These are phyloP conservation scores for Hetaerina americana DNA, from an alignment of 1,140 invertebrate genomes.

Conservation along the genomic window DNA sequence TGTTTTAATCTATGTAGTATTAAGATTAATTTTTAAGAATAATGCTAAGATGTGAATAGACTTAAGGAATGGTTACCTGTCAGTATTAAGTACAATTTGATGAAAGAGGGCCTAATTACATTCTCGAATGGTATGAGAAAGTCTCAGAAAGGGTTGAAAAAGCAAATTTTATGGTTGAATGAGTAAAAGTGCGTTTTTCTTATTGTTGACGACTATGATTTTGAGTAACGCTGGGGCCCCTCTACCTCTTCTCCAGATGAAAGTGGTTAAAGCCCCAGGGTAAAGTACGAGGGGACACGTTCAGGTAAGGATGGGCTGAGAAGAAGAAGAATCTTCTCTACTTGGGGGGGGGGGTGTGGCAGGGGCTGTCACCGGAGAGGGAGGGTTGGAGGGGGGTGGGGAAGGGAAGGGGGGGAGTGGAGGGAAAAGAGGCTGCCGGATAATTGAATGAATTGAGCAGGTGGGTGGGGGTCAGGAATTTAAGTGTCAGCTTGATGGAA, in stretches of 20 bases:
- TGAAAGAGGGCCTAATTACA: too few species aligned
- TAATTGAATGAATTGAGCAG: too few species aligned
- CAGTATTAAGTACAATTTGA: too few species aligned
- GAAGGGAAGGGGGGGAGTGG: conserved; percentile 1
- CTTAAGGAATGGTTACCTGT: too few species aligned
- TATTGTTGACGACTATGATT: neutral
- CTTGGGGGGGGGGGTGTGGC: neutral
- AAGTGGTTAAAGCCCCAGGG: neutral
- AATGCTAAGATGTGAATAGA: too few species aligned
- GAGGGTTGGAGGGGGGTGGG: neutral
- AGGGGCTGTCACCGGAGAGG: neutral
- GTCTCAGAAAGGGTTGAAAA: neutral
- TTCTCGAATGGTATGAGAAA: too few species aligned
- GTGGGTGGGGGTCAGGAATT: too few species aligned
- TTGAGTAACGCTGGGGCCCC: neutral
- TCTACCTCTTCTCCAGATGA: neutral
- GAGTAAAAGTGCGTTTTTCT: neutral
- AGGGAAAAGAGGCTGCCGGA: too few species aligned
- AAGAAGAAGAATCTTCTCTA: neutral
- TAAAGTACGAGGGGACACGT: neutral
- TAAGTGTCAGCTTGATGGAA: too few species aligned
- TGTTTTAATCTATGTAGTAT: too few species aligned
- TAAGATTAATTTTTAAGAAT: too few species aligned
- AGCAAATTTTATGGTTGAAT: neutral
- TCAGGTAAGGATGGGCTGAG: neutral